Evolutionary conservation across 2,113 vertebrate genomes (phyloP).

Genomic region (Danio rerio): DNA sequence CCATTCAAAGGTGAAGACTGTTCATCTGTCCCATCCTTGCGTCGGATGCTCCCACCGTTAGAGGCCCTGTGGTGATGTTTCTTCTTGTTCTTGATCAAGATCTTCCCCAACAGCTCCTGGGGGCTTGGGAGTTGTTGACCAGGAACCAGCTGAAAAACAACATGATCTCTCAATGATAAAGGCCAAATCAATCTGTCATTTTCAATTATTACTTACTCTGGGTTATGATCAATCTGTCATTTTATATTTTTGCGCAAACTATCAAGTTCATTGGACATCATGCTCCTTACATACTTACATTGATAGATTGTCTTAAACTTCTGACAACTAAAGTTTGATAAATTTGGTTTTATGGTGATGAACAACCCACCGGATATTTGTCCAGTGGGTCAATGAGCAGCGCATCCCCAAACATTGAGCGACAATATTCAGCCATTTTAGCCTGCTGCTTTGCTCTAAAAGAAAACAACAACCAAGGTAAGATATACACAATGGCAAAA

Average conservation of each 20-base stretch:
- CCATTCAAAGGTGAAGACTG: conserved; percentile 74
- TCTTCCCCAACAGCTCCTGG: conserved; percentile 86
- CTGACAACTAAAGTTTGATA: background rate
- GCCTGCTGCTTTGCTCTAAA: conserved; percentile 86
- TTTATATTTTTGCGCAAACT: no score
- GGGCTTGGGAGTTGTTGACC: conserved; percentile 82
- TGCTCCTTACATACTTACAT: no score
- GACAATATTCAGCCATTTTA: conserved; percentile 91
- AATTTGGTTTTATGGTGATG: background rate
- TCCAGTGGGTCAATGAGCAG: conserved; percentile 88
- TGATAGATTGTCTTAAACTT: no score
- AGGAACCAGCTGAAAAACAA: conserved; percentile 75
- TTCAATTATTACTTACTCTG: no score
- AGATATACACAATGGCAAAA: background rate
- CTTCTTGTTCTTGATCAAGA: conserved; percentile 94
- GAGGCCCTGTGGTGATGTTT: conserved; percentile 75
- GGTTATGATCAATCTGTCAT: no score
- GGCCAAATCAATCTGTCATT: no score
- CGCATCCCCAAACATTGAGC: conserved; percentile 86
- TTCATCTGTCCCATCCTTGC: conserved; percentile 74
- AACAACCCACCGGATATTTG: conserved; percentile 82
- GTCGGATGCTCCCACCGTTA: conserved; percentile 76
- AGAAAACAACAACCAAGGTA: conserved; percentile 23
- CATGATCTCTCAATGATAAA: background rate
- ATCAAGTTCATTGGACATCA: no score